Percentiles rank a stretch among this genome's conserved stretches.
phyloP scores from a whole-genome alignment of 2,797 vertebrate species.

The Characodon lateralis region DNA sequence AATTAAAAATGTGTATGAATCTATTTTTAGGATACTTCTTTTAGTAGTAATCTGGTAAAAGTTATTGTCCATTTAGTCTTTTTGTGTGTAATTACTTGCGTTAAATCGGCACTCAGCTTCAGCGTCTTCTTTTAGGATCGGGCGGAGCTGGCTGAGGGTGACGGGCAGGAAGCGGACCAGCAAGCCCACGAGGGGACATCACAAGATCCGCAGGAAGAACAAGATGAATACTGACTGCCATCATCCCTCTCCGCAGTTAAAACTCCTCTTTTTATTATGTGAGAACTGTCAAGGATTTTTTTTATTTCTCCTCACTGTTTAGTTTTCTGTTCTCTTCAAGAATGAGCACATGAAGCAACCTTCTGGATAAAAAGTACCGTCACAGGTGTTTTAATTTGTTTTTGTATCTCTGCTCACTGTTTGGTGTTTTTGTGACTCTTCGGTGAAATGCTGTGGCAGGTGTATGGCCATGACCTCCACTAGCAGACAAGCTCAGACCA shows the following conservation, averaged over 20 bases:
- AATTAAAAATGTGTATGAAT: background rate
- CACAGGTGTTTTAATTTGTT: constrained; percentile 56
- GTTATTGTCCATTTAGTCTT: constrained; percentile 22
- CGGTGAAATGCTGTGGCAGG: constrained; percentile 85
- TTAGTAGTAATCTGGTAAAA: constrained; percentile 36
- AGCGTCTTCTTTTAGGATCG: constrained; percentile 81
- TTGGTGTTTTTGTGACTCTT: constrained; percentile 85
- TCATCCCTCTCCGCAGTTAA: constrained; percentile 67
- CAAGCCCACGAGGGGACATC: constrained; percentile 85
- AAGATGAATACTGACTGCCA: constrained; percentile 95
- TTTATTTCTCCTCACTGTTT: constrained; percentile 62
- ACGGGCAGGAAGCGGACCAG: constrained; percentile 83
- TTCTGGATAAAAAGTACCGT: constrained; percentile 74
- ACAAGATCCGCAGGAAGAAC: constrained; percentile 93
- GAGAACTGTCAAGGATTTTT: constrained; percentile 83
- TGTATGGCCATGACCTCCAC: constrained; percentile 81
- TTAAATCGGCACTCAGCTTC: constrained; percentile 9
- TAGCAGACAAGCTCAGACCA: constrained; percentile 82
- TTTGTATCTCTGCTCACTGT: constrained; percentile 81
- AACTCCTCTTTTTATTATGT: constrained; percentile 82
- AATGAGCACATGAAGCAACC: constrained; percentile 84
- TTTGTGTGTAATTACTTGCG: constrained; percentile 25
- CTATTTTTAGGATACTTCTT: background rate
- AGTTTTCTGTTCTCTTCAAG: constrained; percentile 81
- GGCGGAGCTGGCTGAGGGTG: constrained; percentile 87